Percentiles rank a stretch among this genome's conserved stretches.
These are phyloP conservation scores for Melanogrammus aeglefinus DNA, from an alignment of 2,797 vertebrate genomes.

Conservation along the genomic window DNA sequence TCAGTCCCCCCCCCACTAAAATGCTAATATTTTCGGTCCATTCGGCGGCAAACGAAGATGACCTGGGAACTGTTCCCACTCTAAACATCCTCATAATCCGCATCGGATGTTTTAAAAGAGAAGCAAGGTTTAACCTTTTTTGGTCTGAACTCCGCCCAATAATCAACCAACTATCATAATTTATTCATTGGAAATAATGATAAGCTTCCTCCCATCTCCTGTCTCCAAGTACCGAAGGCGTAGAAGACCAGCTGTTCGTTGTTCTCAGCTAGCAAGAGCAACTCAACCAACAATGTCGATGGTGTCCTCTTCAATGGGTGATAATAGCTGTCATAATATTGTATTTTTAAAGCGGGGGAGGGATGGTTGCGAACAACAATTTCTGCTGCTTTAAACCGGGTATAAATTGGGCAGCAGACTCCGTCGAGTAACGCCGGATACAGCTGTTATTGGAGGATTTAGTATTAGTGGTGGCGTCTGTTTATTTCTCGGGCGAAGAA, in stretches of 20 bases:
- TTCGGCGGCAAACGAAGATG: neutral
- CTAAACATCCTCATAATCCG: neutral
- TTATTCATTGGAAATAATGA: neutral
- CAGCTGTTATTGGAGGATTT: neutral
- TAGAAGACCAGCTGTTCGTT: neutral
- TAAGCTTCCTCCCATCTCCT: neutral
- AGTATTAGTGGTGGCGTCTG: neutral
- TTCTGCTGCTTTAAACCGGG: neutral
- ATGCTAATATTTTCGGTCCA: neutral
- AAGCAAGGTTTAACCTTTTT: neutral
- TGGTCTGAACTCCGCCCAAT: neutral
- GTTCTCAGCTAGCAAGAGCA: neutral
- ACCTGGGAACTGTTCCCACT: neutral
- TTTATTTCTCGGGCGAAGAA: neutral
- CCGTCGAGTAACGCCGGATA: neutral
- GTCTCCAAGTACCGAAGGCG: neutral
- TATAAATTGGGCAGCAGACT: neutral
- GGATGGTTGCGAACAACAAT: neutral
- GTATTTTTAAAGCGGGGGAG: neutral
- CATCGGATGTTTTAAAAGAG: neutral
- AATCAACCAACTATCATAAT: neutral
- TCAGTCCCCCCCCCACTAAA: neutral
- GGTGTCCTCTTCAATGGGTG: neutral
- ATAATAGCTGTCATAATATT: neutral
- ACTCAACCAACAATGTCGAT: neutral